These are phyloP conservation scores for Mormyrus iriodes DNA, from an alignment of 2,113 vertebrate genomes.

Conservation along the genomic window DNA sequence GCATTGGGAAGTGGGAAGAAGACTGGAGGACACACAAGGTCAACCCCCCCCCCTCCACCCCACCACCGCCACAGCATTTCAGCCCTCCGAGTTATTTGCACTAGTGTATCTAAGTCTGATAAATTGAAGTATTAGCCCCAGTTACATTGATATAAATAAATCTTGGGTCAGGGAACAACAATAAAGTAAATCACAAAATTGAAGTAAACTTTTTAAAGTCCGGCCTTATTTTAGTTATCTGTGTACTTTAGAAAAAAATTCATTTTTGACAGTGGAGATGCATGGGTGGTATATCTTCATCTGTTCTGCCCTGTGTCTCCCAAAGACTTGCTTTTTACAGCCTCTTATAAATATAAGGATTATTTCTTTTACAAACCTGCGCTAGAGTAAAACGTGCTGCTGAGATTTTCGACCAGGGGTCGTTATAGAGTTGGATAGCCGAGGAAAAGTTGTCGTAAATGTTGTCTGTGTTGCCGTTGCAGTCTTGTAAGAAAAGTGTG, in stretches of 20 bases:
- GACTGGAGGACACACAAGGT: background rate
- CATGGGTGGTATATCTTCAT: background rate
- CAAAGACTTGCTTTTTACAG: background rate
- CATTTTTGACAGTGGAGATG: background rate
- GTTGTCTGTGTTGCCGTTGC: background rate
- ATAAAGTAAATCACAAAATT: background rate
- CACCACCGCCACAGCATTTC: background rate
- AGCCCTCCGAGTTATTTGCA: background rate
- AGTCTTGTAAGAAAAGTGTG: background rate
- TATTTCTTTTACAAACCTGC: background rate
- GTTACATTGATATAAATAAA: background rate
- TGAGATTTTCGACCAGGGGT: background rate
- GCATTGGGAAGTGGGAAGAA: background rate
- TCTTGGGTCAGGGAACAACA: background rate
- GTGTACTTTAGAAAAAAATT: background rate
- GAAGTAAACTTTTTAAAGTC: background rate
- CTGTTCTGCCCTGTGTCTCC: background rate
- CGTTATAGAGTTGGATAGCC: background rate
- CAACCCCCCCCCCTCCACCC: background rate
- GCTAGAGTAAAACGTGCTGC: slow-evolving; percentile 2
- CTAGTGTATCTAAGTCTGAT: background rate
- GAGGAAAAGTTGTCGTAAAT: background rate
- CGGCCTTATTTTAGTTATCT: background rate
- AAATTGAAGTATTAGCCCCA: background rate
- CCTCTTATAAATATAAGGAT: background rate